A percentile compares a stretch with the other conserved stretches of the same genome.
Conservation (phyloP, 1,140 invertebrate species). For the Danaus plexippus region DNA sequence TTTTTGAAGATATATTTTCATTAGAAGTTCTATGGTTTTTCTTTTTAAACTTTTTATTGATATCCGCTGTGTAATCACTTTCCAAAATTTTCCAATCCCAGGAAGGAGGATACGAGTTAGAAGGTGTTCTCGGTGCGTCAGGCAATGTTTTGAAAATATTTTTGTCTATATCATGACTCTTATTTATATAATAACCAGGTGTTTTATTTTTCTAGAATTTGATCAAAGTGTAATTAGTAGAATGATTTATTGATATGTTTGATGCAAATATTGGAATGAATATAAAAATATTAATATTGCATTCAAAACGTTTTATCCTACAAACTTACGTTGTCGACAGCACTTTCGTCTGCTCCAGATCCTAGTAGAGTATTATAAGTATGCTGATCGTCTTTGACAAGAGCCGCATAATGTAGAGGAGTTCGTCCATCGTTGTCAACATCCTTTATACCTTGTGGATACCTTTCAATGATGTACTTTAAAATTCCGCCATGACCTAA, state of each 20-base stretch:
- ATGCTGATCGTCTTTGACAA: conserved; percentile 78
- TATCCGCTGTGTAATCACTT: conserved; percentile 56
- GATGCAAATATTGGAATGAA: not conserved
- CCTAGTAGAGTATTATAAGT: conserved; percentile 83
- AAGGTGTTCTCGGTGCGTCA: conserved; percentile 83
- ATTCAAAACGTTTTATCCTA: not conserved
- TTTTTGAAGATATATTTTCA: conserved; percentile 65
- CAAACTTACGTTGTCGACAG: conserved; percentile 84
- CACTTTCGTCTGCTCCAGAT: conserved; percentile 83
- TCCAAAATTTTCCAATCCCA: conserved; percentile 83
- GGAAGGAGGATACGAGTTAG: conserved; percentile 75
- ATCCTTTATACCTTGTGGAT: conserved; percentile 77
- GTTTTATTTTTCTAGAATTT: conserved; percentile 83
- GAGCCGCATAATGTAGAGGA: conserved; percentile 91
- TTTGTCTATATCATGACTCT: conserved; percentile 81
- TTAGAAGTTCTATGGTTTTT: conserved; percentile 57
- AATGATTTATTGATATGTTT: too few species aligned
- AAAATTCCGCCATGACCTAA: conserved; percentile 81
- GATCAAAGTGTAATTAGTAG: too few species aligned
- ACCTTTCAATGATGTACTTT: conserved; percentile 80
- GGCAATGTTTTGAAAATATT: conserved; percentile 79
- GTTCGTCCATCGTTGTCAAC: conserved; percentile 88
- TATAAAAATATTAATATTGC: conserved; percentile 5
- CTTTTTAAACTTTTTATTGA: conserved; percentile 57
- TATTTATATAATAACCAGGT: conserved; percentile 83